These are phyloP conservation scores for Protonibea diacanthus DNA, from an alignment of 2,797 vertebrate species.

Conservation along the genomic window DNA sequence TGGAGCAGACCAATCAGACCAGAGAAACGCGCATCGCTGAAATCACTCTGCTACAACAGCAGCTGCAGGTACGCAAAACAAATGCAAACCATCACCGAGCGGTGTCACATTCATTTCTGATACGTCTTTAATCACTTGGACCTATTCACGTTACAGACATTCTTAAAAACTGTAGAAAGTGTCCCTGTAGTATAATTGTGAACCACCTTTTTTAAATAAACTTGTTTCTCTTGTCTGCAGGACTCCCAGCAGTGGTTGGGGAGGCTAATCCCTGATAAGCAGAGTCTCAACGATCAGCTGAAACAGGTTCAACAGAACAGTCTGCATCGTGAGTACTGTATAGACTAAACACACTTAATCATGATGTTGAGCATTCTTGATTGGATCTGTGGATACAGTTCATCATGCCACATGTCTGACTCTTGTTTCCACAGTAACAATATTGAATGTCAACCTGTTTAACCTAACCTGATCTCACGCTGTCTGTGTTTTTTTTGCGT, in stretches of 20 bases:
- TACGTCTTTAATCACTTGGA: not conserved
- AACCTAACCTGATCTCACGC: not conserved
- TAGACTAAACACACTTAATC: not conserved
- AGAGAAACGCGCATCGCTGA: constrained; percentile 95
- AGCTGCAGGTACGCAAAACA: constrained; percentile 89
- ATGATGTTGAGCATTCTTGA: not conserved
- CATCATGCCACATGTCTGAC: too few species aligned
- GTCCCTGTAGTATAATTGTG: not conserved
- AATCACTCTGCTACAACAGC: constrained; percentile 96
- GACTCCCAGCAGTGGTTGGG: constrained; percentile 98
- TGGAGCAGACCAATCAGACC: constrained; percentile 96
- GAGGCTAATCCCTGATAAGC: constrained; percentile 96
- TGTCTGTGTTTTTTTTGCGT: constrained; percentile 23
- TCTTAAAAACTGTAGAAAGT: not conserved
- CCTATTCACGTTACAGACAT: not conserved
- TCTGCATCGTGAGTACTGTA: constrained; percentile 91
- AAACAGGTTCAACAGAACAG: constrained; percentile 98
- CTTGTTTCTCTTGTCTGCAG: constrained; percentile 70
- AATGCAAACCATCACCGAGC: not conserved
- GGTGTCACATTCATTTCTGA: not conserved
- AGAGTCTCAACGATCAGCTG: constrained; percentile 94
- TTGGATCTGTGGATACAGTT: too few species aligned
- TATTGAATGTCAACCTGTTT: not conserved
- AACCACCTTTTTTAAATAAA: not conserved
- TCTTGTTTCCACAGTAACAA: too few species aligned